A percentile compares a stretch with the other conserved stretches of the same genome.
These are phyloP conservation scores for Aleadryas rufinucha DNA, from an alignment of 2,113 vertebrate species.

Conservation along the genomic window DNA sequence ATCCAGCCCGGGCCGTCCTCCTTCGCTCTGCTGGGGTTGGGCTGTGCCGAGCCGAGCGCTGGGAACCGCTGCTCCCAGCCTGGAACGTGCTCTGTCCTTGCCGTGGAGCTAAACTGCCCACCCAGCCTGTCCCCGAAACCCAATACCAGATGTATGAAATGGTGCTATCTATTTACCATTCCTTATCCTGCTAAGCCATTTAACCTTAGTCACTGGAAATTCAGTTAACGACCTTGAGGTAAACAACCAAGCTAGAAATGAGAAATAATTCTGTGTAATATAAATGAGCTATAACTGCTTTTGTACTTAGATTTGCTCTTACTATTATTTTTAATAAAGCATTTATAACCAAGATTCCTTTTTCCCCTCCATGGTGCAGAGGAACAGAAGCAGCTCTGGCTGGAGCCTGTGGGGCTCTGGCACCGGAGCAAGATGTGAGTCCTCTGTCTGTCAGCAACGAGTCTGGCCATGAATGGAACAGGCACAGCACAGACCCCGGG, in stretches of 20 bases:
- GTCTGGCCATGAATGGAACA: slow-evolving; percentile 77
- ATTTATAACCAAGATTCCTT: slow-evolving; percentile 49
- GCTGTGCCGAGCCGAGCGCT: neutral
- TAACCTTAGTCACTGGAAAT: slow-evolving; percentile 80
- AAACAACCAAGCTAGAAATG: slow-evolving; percentile 62
- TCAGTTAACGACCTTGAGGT: slow-evolving; percentile 65
- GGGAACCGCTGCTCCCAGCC: neutral
- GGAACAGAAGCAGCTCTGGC: slow-evolving; percentile 37
- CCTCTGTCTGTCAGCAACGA: slow-evolving; percentile 59
- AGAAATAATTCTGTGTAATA: slow-evolving; percentile 75
- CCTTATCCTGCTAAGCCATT: slow-evolving; percentile 72
- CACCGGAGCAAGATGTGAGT: slow-evolving; percentile 2
- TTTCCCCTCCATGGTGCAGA: slow-evolving; percentile 8
- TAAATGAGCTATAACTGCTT: slow-evolving; percentile 73
- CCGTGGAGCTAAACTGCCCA: neutral
- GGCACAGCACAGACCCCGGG: slow-evolving; percentile 65
- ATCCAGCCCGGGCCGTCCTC: neutral
- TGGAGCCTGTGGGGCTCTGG: neutral
- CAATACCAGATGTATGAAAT: slow-evolving; percentile 68
- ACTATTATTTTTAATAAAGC: slow-evolving; percentile 68
- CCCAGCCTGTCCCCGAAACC: neutral
- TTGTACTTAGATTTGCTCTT: slow-evolving; percentile 72
- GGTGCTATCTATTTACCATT: slow-evolving; percentile 85
- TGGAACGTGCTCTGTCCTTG: neutral
- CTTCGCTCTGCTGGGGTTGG: neutral